Evolutionary conservation across 2,888 invertebrate species (phyloP).

Genomic region (Galerucella nymphaeae): DNA sequence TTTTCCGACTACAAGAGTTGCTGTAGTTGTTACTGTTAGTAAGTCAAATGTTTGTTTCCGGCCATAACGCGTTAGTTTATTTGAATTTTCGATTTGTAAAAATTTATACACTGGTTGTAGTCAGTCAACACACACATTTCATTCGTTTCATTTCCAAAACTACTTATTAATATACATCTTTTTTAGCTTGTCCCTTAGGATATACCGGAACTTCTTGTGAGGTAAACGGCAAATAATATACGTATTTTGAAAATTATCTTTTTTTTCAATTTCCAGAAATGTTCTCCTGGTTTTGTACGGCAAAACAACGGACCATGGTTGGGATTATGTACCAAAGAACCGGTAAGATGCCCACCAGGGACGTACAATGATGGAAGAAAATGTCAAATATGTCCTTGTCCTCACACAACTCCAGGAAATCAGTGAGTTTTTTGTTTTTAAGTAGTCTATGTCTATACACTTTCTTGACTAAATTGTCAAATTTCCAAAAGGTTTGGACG

Average conservation of each 20-base stretch:
- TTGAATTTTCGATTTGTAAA: slow-evolving; percentile 65
- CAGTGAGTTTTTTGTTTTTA: slow-evolving; percentile 68
- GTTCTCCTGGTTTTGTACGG: slow-evolving; percentile 82
- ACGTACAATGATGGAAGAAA: slow-evolving; percentile 86
- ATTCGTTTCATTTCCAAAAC: no score
- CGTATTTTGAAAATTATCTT: neutral
- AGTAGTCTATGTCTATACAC: slow-evolving; percentile 2
- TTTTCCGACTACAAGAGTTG: slow-evolving; percentile 71
- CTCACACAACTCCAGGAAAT: slow-evolving; percentile 78
- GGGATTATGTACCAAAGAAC: slow-evolving; percentile 74
- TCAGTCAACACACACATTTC: slow-evolving; percentile 67
- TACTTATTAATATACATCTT: no score
- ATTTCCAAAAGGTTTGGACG: slow-evolving; percentile 74
- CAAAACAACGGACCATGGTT: slow-evolving; percentile 83
- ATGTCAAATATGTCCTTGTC: slow-evolving; percentile 87
- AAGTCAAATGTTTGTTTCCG: slow-evolving; percentile 70
- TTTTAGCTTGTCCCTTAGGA: slow-evolving; percentile 77
- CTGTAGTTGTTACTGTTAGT: slow-evolving; percentile 83
- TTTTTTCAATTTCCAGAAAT: slow-evolving; percentile 68
- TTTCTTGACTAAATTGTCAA: slow-evolving; percentile 2
- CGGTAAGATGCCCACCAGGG: slow-evolving; percentile 77
- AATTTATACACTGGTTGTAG: slow-evolving; percentile 87
- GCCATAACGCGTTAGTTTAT: no score
- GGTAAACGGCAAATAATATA: slow-evolving; percentile 58
- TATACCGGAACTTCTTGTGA: slow-evolving; percentile 89